Evolutionary conservation across 2,113 vertebrate species (phyloP), one percentile per base, ranked within the genome.

Genomic region (Alexandromys fortis): DNA sequence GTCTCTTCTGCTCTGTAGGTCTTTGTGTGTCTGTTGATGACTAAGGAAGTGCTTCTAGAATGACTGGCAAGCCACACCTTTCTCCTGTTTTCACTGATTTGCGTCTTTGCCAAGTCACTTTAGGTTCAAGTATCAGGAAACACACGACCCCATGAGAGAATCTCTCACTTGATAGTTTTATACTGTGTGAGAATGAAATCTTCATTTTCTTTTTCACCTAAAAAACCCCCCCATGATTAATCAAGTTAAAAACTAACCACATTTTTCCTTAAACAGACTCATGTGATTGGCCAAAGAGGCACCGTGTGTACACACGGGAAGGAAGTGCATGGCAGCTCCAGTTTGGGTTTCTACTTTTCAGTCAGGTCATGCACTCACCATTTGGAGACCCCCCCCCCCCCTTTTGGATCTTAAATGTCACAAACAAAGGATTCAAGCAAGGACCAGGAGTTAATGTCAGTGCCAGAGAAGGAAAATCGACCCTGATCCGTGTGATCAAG

Each of bases 11-110:
- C 73, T 77, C 70, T 91, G 22, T 63, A 52, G 55, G 33, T 21
- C 33, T 42, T 33, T 26, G 16, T 22, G 61, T 68, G 42, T 30
- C 77, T 95, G 61, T 73, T 49, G 35, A 38, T n/a, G 33, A 76
- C 55, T 17, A 35, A 17, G 42, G 55, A 26, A 58, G 12, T 12
- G 14, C 82, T 95, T 75, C 82, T 86, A n/a, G 49, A 78, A 76
- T 35, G n/a, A 77, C 13, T 5, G 47, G 17, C 61, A 90, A 87
- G 42, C 78, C 78, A 42, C 77, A 21, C 49, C 16, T 86, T 68
- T 14, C 73, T 83, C 76, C 42, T 90, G 0, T 73, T 96, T 95
- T 79, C 68, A 9, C 96, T 92, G 65, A 52, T 83, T 92, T 90
- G 86, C 26, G 65, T 90, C 26, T 81, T 47, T 17, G 30, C 72